Evolutionary conservation across 1,140 invertebrate species (phyloP).

Genomic region (Drosophila pandora): DNA sequence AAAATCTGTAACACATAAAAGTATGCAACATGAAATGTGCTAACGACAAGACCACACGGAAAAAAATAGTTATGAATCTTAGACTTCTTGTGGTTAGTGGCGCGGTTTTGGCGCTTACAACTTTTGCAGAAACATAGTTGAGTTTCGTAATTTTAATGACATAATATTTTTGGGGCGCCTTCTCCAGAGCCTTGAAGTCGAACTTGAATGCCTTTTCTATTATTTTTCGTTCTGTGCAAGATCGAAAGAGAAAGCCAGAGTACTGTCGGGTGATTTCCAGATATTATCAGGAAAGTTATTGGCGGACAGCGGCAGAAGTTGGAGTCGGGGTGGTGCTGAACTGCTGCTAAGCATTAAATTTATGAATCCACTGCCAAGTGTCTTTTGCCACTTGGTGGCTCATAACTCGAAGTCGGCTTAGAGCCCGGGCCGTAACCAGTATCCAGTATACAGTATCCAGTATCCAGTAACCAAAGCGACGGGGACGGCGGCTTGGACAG

Average conservation of each 20-base stretch:
- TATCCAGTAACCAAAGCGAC: constrained; percentile 35
- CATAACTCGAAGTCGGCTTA: constrained; percentile 51
- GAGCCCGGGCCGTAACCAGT: constrained; percentile 12
- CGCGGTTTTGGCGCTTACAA: not conserved
- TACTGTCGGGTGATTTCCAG: constrained; percentile 57
- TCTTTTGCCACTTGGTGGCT: constrained; percentile 47
- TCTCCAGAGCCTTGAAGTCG: not conserved
- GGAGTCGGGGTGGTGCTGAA: constrained; percentile 6
- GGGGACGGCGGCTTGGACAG: constrained; percentile 34
- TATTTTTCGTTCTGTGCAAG: constrained; percentile 15
- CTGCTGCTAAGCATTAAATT: constrained; percentile 77
- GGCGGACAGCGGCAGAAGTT: constrained; percentile 26
- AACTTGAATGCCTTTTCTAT: not conserved
- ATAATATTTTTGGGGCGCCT: not conserved
- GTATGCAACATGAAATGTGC: constrained; percentile 73
- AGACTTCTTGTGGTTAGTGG: not conserved
- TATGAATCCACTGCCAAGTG: constrained; percentile 69
- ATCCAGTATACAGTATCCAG: not conserved
- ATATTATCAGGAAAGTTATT: constrained; percentile 80
- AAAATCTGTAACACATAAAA: constrained; percentile 70
- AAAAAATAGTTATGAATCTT: constrained; percentile 14
- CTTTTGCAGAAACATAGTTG: not conserved
- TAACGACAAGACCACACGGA: constrained; percentile 49
- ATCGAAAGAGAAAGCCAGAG: constrained; percentile 28
- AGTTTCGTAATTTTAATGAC: not conserved